Conservation (phyloP, 2,888 invertebrate species). For the Linyphia triangularis region DNA sequence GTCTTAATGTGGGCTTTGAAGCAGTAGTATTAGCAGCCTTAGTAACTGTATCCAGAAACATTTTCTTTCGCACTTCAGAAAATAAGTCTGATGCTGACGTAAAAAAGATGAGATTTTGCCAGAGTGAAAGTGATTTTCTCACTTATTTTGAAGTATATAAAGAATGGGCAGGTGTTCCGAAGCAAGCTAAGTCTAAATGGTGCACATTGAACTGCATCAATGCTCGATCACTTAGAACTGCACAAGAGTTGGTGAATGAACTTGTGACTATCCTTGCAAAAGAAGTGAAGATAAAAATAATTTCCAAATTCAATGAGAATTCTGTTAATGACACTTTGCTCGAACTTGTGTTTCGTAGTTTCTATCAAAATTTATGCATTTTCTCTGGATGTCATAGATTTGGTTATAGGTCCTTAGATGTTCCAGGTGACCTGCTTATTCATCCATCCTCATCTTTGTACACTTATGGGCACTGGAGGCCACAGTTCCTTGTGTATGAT, state of each 20-base stretch:
- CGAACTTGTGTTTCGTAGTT: conserved; percentile 58
- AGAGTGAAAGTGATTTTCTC: conserved; percentile 78
- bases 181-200: conserved; percentile 78
- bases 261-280: conserved; percentile 49
- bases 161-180: conserved; percentile 77
- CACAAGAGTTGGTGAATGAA: conserved; percentile 73
- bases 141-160: conserved; percentile 77
- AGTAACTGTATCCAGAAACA: conserved; percentile 77
- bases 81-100: conserved; percentile 78
- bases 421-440: conserved; percentile 46
- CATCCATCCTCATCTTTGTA: conserved; percentile 71
- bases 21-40: conserved; percentile 78
- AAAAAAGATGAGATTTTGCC: conserved; percentile 78
- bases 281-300: conserved; percentile 46
- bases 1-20: conserved; percentile 76
- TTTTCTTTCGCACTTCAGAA: conserved; percentile 78
- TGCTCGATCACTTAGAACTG: conserved; percentile 78
- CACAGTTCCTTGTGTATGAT: conserved; percentile 68
- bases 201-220: conserved; percentile 79
- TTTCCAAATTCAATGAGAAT: conserved; percentile 36
- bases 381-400: conserved; percentile 63
- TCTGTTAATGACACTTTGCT: conserved; percentile 31
- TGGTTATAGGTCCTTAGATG: conserved; percentile 49
- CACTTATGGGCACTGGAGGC: conserved; percentile 57
- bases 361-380: conserved; percentile 66